These are phyloP conservation scores for Beaufortia kweichowensis DNA, from an alignment of 2,113 vertebrate genomes.

Conservation along the genomic window DNA sequence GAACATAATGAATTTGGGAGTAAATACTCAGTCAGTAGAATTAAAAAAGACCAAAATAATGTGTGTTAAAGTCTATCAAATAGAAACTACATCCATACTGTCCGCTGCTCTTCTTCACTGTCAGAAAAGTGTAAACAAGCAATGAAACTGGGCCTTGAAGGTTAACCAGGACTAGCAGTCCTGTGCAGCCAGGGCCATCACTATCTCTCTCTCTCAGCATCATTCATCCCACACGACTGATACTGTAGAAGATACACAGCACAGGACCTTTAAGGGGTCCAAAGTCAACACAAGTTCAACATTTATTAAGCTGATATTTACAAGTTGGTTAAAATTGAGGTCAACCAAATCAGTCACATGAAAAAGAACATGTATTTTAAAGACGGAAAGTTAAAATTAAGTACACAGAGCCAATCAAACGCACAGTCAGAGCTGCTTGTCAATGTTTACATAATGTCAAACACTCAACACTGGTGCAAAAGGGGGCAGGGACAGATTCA, in stretches of 20 bases:
- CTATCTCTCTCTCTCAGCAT: slow-evolving; percentile 3
- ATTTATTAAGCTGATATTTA: not conserved
- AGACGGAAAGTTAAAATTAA: not conserved
- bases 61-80: slow-evolving; percentile 31
- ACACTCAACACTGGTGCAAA: not conserved
- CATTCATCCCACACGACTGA: not conserved
- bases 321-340: not conserved
- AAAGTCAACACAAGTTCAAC: slow-evolving; percentile 51
- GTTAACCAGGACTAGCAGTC: slow-evolving; percentile 35
- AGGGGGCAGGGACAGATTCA: slow-evolving; percentile 34
- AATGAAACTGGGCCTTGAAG: slow-evolving; percentile 42
- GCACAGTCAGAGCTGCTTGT: not conserved
- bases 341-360: not conserved
- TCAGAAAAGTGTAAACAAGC: slow-evolving; percentile 61
- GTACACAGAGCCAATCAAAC: not conserved
- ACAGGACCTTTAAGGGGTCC: not conserved
- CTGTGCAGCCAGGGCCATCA: not conserved
- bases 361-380: not conserved
- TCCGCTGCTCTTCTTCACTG: slow-evolving; percentile 61
- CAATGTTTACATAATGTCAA: slow-evolving; percentile 16
- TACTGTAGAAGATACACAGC: not conserved
- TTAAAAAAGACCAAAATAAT: slow-evolving; percentile 27
- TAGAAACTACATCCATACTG: slow-evolving; percentile 50
- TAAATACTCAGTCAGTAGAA: not conserved
- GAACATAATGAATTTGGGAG: not conserved